Evolutionary conservation across 2,888 invertebrate genomes (phyloP).

Genomic region (Pyrocoelia pectoralis): DNA sequence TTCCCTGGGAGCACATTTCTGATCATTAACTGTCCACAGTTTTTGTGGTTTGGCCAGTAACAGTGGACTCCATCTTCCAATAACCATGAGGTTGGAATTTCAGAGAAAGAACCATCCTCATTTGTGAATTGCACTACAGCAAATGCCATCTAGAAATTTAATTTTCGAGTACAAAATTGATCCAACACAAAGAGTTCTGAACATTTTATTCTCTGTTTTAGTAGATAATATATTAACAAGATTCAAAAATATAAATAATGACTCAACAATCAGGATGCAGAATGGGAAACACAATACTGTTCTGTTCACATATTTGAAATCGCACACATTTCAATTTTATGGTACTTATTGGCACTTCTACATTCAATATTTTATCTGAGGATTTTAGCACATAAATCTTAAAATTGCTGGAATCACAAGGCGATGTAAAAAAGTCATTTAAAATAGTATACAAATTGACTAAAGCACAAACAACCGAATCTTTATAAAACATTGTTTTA

Average conservation of each 20-base stretch:
- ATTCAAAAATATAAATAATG: background rate
- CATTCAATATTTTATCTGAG: background rate
- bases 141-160: background rate
- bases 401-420: background rate
- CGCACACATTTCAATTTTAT: background rate
- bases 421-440: background rate
- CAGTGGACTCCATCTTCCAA: background rate
- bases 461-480: background rate
- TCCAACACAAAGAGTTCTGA: background rate
- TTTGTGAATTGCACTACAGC: slow-evolving; percentile 1
- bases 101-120: background rate
- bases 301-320: background rate
- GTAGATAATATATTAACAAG: background rate
- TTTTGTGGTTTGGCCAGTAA: slow-evolving; percentile 5
- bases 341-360: background rate
- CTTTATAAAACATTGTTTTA: background rate
- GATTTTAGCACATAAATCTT: background rate
- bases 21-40: slow-evolving; percentile 6
- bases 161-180: background rate
- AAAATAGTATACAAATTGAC: background rate
- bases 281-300: slow-evolving; percentile 2
- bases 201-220: background rate
- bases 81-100: background rate
- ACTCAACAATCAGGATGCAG: background rate
- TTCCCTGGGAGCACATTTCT: background rate